Evolutionary conservation across 53 echinoderm and acorn worm genomes (phyloP), one percentile per base, ranked within the genome.

Genomic region (Temnopleurus reevesii): DNA sequence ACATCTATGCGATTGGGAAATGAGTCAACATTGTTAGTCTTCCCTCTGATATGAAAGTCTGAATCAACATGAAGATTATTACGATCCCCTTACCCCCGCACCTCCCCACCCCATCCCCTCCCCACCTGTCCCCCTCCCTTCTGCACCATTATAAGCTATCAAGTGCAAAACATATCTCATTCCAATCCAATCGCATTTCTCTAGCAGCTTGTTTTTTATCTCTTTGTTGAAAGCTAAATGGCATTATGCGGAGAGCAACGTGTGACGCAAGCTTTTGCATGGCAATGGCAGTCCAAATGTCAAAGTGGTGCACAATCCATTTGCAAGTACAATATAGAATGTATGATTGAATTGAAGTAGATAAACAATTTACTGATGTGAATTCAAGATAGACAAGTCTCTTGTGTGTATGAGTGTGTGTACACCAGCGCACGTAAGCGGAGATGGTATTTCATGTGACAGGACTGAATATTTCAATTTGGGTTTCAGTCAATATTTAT

Each of bases 211-310:
- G n/a, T n/a, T n/a, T n/a, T 79, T 79, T 47, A 79, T 79, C 49
- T 49, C 49, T 79, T 79, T 79, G 79, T 79, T 79, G 49, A 79
- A 79, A 79, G 79, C 79, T 79, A 49, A 79, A 79, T 47, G 79
- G 79, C 79, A 79, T 79, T 79, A 71, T 79, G 79, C 79, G 49
- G 46, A 28, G 53, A 15, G 49, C 33, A 79, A 79, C 46, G 79
- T 49, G 79, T 79, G 79, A 79, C 49, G 79, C 30, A 49, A 79
- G 41, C 79, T 46, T 79, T 79, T 44, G 77, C 77, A 45, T 46
- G 27, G 46, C 49, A 79, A 28, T 47, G 46, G 79, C 79, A 79
- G 27, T 46, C 27, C 46, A 79, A 79, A 79, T 49, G 79, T 79
- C 79, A 79, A 49, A 79, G 79, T 47, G 79, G 79, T 79, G 46